phyloP scores from a whole-genome alignment of 1,140 invertebrate species.

The Drosophila sturtevanti region DNA sequence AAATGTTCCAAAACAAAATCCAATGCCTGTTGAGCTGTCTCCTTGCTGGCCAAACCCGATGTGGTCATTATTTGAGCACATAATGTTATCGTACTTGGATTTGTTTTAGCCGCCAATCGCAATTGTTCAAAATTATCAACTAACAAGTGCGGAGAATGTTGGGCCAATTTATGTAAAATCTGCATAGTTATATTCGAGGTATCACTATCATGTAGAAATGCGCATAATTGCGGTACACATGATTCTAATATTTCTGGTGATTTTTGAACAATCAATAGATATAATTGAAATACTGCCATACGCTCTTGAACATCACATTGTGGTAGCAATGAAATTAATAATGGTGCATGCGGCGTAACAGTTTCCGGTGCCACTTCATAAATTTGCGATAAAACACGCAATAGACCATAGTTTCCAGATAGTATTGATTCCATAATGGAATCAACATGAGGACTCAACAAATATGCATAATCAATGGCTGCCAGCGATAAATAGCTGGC shows the following conservation, averaged over 20 bases:
- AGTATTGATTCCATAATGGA: slow-evolving; percentile 95
- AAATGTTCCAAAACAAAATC: slow-evolving; percentile 91
- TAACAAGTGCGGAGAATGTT: slow-evolving; percentile 86
- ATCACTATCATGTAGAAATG: slow-evolving; percentile 67
- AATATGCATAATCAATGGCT: slow-evolving; percentile 94
- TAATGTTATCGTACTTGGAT: slow-evolving; percentile 87
- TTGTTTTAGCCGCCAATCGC: slow-evolving; percentile 86
- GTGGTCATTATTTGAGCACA: slow-evolving; percentile 87
- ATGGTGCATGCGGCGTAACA: slow-evolving; percentile 92
- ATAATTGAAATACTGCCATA: slow-evolving; percentile 91
- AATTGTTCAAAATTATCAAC: slow-evolving; percentile 88
- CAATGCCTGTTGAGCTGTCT: slow-evolving; percentile 89
- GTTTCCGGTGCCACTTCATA: slow-evolving; percentile 93
- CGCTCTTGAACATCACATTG: slow-evolving; percentile 93
- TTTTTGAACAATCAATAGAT: slow-evolving; percentile 90
- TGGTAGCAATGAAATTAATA: slow-evolving; percentile 90
- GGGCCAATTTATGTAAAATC: slow-evolving; percentile 90
- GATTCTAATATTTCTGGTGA: slow-evolving; percentile 85
- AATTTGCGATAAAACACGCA: slow-evolving; percentile 93
- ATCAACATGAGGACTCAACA: slow-evolving; percentile 93
- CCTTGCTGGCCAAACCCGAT: slow-evolving; percentile 87
- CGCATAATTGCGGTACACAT: slow-evolving; percentile 74
- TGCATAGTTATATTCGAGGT: slow-evolving; percentile 88
- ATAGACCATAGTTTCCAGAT: slow-evolving; percentile 91
- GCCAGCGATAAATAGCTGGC: slow-evolving; percentile 95